Evolutionary conservation across 2,888 invertebrate species (phyloP), one percentile per base, ranked within the genome.

Genomic region (Ceramica pisi): DNA sequence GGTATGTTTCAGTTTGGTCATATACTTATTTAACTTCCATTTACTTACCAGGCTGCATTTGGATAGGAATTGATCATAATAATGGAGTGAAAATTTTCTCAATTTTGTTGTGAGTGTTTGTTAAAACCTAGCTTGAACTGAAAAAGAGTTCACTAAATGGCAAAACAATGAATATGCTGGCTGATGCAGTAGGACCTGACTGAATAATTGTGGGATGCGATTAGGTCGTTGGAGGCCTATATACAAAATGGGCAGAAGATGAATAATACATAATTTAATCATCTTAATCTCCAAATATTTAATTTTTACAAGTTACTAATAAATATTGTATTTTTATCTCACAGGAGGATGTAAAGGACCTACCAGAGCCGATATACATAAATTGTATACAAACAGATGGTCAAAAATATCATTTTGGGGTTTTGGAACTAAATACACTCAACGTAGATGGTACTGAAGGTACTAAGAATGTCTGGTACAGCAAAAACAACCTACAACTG

Each of bases 371-470:
- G 8, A 96, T 99, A 65, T 97, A 97, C 55, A 94, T 99, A 4
- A 99, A 99, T 90, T 97, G 98, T 89, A 96, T 99, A 80, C 98
- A 98, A 84, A 97, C 98, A 6, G 97, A 98, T 90, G 98, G 98
- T 1, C 95, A 97, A 82, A 93, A 96, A 53, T 98, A 98, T 89
- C 97, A 98, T 89, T 98, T 99, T 90, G 97, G 98, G 7, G 97
- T 98, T 23, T 97, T 98, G 71, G 98, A 99, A 93, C 94, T 99
- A 19, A 98, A 98, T 87, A 98, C 98, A 0, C 93, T 98, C 48
- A 97, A 98, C 91, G 92, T 98, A 4, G 90, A 95, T 87, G 96
- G 96, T 1, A 90, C 86, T 19, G 95, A 96, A 35, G 97, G 97
- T 38, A 91, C 96, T 0, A 98, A 97, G 90, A 99, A 99, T 93